Evolutionary conservation across 2,113 vertebrate genomes (phyloP).

Genomic region (Chamaetylas fuelleborni): DNA sequence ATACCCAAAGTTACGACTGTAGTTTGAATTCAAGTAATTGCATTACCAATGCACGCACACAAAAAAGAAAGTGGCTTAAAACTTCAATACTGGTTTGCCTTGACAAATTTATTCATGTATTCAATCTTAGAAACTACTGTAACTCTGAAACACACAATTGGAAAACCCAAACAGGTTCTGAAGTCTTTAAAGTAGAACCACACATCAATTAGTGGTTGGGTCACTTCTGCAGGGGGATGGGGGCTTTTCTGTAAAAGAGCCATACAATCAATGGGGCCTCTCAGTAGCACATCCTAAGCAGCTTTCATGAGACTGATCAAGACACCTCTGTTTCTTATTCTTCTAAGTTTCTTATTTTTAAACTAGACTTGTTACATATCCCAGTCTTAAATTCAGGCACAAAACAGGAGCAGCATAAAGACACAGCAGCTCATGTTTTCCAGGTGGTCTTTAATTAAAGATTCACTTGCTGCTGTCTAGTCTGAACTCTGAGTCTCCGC

Average conservation of each 20-base stretch:
- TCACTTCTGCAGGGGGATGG: neutral
- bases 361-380: neutral
- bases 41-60: neutral
- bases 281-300: neutral
- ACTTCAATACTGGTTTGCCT: neutral
- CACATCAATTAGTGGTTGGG: accelerated
- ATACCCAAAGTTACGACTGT: neutral
- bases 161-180: neutral
- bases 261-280: neutral
- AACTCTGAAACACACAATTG: neutral
- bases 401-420: neutral
- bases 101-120: neutral
- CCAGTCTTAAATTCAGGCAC: neutral
- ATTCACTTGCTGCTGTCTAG: neutral
- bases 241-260: neutral
- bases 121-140: neutral
- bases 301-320: neutral
- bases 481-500: neutral
- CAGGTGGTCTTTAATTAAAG: neutral
- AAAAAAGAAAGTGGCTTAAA: neutral
- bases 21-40: neutral
- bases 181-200: neutral
- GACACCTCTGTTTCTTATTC: neutral
- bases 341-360: neutral
- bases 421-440: neutral